Conservation (phyloP, 2,113 vertebrate species). For the Panthera leo region DNA sequence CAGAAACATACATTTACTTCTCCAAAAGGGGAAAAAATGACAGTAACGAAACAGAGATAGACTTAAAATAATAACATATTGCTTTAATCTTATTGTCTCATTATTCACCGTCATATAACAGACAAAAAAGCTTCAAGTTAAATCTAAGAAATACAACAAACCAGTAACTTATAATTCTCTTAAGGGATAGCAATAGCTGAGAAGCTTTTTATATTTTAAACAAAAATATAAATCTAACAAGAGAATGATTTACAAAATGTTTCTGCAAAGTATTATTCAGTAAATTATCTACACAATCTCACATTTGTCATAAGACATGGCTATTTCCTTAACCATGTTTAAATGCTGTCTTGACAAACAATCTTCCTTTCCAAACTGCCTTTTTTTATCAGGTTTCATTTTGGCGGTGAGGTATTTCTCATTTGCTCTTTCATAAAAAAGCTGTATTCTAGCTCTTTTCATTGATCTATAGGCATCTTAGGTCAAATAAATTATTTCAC, state of each 20-base stretch:
- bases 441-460: neutral
- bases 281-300: constrained; percentile 6
- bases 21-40: neutral
- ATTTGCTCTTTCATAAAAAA: neutral
- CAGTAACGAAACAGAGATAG: constrained; percentile 44
- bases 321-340: constrained; percentile 54
- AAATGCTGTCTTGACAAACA: constrained; percentile 36
- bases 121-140: constrained; percentile 59
- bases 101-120: constrained; percentile 57
- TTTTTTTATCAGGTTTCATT: constrained; percentile 21
- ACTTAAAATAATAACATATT: constrained; percentile 46
- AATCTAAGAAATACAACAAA: constrained; percentile 59
- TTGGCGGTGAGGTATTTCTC: neutral
- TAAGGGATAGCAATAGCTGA: constrained; percentile 38
- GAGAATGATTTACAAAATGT: constrained; percentile 44
- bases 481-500: constrained; percentile 32
- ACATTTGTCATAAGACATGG: neutral
- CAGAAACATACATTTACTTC: constrained; percentile 23
- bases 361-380: neutral
- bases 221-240: constrained; percentile 66
- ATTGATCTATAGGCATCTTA: neutral
- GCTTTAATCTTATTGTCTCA: constrained; percentile 48
- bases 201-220: constrained; percentile 62
- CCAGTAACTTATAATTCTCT: constrained; percentile 53
- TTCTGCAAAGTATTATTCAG: constrained; percentile 29